phyloP scores from a whole-genome alignment of 2,797 vertebrate species.

The Pipistrellus pipistrellus region DNA sequence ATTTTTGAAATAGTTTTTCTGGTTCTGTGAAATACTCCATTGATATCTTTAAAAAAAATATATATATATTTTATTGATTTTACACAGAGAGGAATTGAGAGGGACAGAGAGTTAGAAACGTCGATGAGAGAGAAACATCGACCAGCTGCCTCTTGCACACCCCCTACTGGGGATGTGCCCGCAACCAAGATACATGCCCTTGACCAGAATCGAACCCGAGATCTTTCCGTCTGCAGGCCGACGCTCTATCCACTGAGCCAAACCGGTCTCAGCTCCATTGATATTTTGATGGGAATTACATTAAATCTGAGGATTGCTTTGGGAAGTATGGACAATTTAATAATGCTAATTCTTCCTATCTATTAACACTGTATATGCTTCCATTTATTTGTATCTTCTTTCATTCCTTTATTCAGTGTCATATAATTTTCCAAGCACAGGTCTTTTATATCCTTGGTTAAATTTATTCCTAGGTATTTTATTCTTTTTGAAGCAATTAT shows the following conservation, averaged over 20 bases:
- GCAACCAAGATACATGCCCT: too few relatives aligned
- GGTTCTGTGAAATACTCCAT: neutral
- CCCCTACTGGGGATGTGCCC: too few relatives aligned
- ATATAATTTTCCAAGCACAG: neutral
- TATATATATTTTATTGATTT: too few relatives aligned
- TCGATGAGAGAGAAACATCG: too few relatives aligned
- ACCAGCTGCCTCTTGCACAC: too few relatives aligned
- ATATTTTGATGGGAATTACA: neutral
- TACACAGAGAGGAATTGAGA: too few relatives aligned
- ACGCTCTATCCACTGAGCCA: too few relatives aligned
- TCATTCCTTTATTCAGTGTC: neutral
- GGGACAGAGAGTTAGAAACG: too few relatives aligned
- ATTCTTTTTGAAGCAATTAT: too few relatives aligned
- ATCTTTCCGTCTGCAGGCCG: too few relatives aligned
- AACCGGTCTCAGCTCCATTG: neutral
- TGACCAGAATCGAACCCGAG: too few relatives aligned
- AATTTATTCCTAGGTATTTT: neutral
- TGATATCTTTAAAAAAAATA: neutral
- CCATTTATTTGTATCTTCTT: neutral
- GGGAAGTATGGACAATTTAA: neutral
- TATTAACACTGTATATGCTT: neutral
- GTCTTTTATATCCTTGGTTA: neutral
- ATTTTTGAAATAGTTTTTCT: neutral
- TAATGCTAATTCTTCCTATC: neutral
- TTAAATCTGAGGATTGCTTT: neutral